A percentile compares a stretch with the other conserved stretches of the same genome.
phyloP scores from a whole-genome alignment of 2,888 invertebrate species.

The Brachypalpus laphriformis region DNA sequence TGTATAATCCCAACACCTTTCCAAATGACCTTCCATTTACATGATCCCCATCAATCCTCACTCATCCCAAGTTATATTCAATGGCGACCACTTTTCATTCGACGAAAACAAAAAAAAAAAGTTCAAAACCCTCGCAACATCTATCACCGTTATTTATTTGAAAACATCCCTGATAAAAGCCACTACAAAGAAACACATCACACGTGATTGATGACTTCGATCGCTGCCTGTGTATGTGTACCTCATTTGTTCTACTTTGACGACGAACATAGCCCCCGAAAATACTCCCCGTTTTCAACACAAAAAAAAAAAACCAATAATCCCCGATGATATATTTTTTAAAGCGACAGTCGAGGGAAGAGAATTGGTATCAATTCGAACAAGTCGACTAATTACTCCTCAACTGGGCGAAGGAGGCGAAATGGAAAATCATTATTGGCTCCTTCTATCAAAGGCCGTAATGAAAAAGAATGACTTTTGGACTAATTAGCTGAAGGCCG shows the following conservation, averaged over 20 bases:
- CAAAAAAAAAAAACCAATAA: neutral
- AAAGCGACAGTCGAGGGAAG: neutral
- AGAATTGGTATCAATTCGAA: neutral
- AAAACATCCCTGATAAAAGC: constrained; percentile 6
- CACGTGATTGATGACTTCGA: constrained; percentile 51
- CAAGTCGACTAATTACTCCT: constrained; percentile 19
- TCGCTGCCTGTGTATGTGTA: constrained; percentile 3
- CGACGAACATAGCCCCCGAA: neutral
- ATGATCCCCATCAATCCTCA: constrained; percentile 16
- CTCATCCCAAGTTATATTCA: neutral
- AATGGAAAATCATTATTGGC: constrained; percentile 20
- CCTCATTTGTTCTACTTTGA: neutral
- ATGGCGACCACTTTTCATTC: neutral
- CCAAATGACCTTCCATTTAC: neutral
- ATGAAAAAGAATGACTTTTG: constrained; percentile 17
- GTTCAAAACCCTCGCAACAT: constrained; percentile 28
- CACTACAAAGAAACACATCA: constrained; percentile 12
- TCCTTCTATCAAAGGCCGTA: neutral
- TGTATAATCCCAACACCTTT: neutral
- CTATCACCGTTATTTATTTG: constrained; percentile 54
- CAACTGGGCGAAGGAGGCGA: neutral
- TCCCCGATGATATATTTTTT: neutral
- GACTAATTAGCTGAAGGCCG: constrained; percentile 41
- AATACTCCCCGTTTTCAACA: neutral
- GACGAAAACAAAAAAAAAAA: constrained; percentile 15